Base-by-base conservation (phyloP, 2,888 invertebrate genomes). In the Pemphredon lugubris region DNA sequence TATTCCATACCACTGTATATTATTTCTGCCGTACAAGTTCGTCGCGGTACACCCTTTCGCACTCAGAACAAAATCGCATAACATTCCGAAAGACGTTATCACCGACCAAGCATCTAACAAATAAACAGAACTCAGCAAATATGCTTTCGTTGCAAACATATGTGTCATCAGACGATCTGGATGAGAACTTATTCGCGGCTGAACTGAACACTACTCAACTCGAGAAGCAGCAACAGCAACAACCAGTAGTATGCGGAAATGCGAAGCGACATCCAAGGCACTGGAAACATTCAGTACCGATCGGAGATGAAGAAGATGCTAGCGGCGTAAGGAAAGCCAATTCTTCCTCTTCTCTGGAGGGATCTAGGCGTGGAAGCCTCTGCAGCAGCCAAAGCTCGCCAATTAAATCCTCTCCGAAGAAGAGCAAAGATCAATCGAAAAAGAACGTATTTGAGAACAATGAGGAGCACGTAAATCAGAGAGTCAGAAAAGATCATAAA, bases 141-240 rank as follows among this genome's bases (percentile, higher is more conserved):
- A 18, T 77, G 75, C 69, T 63, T 60, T 75, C 64, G 67, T 79
- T 79, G 57, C 70, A 63, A 73, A 73, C 50, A 70, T 77, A 54
- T 86, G 83, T 83, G 83, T 83, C 83, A 79, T 81, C 80, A 90
- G 90, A 90, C 87, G 90, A 90, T 83, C 87, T 90, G 84, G 90
- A 90, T 77, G 89, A 86, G 83, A 86, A 86, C 79, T 85, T 90
- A 73, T 88, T 90, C 77, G 88, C 82, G 47, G 81, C 60, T 55
- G 83, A 87, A 74, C 67, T 71, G 42, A 78, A 81, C 75, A 81
- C 76, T 75, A 76, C 73, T 54, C 82, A 83, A 63, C 73, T 60
- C 40, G 81, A 83, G 64, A 79, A 64, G 51, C 77, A 81, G 45
- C 82, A 79, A 45, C 65, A 74, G 42, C 82, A 79, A 42, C 65